Evolutionary conservation across 2,888 invertebrate genomes (phyloP).

Genomic region (Mantis religiosa): DNA sequence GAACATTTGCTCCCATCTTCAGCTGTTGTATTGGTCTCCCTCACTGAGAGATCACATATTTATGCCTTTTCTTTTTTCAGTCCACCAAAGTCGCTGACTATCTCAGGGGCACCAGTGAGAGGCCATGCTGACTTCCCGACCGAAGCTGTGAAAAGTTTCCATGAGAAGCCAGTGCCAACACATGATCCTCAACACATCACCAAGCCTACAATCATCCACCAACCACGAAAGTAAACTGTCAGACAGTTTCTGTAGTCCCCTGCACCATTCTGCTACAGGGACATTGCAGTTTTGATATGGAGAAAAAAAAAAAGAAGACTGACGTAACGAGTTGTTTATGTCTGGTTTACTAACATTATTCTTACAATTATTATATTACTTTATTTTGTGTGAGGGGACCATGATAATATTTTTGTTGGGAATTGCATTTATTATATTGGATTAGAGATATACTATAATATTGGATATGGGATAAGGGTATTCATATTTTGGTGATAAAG

Average conservation of each 20-base stretch:
- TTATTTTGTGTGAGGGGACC: background rate
- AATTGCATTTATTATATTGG: background rate
- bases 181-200: slow-evolving; percentile 46
- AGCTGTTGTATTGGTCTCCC: too few species aligned
- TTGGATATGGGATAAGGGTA: background rate
- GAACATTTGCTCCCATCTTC: too few species aligned
- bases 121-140: slow-evolving; percentile 86
- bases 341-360: background rate
- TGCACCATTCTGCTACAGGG: background rate
- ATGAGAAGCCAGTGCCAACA: slow-evolving; percentile 74
- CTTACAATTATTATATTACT: too few species aligned
- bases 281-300: background rate
- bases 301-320: background rate
- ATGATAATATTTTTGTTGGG: background rate
- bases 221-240: slow-evolving; percentile 72
- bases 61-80: slow-evolving; percentile 50
- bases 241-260: background rate
- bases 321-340: background rate
- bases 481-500: background rate
- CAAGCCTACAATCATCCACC: slow-evolving; percentile 69
- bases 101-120: slow-evolving; percentile 75
- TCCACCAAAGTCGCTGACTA: slow-evolving; percentile 68
- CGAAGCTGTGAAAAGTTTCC: slow-evolving; percentile 77
- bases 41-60: too few species aligned
- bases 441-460: background rate